These are phyloP conservation scores for Chamaea fasciata DNA, from an alignment of 2,113 vertebrate genomes.

Conservation along the genomic window DNA sequence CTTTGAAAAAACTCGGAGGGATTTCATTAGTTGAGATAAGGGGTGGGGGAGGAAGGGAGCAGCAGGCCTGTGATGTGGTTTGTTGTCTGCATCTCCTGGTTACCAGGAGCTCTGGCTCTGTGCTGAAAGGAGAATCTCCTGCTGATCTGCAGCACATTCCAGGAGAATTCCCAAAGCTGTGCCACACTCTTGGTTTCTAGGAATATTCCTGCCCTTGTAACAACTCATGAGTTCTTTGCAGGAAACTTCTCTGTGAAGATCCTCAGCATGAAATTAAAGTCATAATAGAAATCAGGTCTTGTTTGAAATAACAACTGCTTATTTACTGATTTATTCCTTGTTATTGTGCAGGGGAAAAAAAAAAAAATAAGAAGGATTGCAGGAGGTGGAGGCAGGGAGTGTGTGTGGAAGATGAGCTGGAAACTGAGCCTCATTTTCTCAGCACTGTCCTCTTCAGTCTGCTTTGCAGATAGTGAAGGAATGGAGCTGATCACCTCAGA, in stretches of 20 bases:
- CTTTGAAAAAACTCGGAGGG: not conserved
- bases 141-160: not conserved
- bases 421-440: not conserved
- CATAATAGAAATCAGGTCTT: not conserved
- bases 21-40: not conserved
- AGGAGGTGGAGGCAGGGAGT: not conserved
- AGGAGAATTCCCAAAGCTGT: not conserved
- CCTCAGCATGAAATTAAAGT: not conserved
- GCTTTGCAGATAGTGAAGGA: not conserved
- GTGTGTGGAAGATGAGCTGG: not conserved
- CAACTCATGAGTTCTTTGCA: fast-evolving
- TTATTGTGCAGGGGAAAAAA: not conserved
- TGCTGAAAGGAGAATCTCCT: not conserved
- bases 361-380: not conserved
- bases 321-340: not conserved
- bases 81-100: conserved; percentile 34
- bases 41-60: not conserved
- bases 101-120: not conserved
- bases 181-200: not conserved
- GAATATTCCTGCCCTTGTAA: fast-evolving
- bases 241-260: not conserved
- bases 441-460: not conserved
- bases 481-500: not conserved
- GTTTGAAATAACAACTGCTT: not conserved
- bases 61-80: not conserved